phyloP scores from a whole-genome alignment of 2,888 invertebrate species.

The Eustalomyia histrio region DNA sequence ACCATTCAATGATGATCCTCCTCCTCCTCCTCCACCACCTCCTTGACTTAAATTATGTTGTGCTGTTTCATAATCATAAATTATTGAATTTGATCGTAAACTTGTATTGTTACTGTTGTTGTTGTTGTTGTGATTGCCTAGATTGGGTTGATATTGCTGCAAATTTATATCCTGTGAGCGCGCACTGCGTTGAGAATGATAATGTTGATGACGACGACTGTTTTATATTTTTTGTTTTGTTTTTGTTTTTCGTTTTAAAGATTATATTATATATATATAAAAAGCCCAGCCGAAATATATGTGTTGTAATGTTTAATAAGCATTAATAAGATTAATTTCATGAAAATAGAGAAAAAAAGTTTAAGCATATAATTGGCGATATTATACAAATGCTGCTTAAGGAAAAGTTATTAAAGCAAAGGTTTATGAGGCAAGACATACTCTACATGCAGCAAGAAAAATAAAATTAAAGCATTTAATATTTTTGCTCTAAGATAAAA shows the following conservation, averaged over 20 bases:
- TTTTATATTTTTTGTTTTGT: slow-evolving; percentile 16
- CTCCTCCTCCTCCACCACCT: too few relatives aligned
- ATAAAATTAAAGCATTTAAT: neutral
- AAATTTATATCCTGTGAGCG: slow-evolving; percentile 82
- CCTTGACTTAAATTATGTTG: slow-evolving; percentile 81
- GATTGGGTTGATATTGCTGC: slow-evolving; percentile 69
- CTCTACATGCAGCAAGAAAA: neutral
- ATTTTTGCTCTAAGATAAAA: neutral
- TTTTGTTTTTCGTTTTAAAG: neutral
- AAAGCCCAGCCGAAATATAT: slow-evolving; percentile 48
- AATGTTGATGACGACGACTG: slow-evolving; percentile 85
- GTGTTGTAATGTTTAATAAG: slow-evolving; percentile 37
- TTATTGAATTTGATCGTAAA: slow-evolving; percentile 88
- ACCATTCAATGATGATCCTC: slow-evolving; percentile 65
- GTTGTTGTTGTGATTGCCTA: slow-evolving; percentile 42
- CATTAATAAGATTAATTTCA: slow-evolving; percentile 45
- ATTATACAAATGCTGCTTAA: neutral
- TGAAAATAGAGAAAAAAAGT: slow-evolving; percentile 56
- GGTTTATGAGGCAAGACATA: neutral
- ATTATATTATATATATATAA: slow-evolving; percentile 23
- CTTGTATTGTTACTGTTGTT: slow-evolving; percentile 56
- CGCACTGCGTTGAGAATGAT: slow-evolving; percentile 83
- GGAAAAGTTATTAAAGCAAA: neutral
- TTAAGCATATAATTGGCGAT: slow-evolving; percentile 37
- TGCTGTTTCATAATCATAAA: slow-evolving; percentile 91